Base-by-base conservation (phyloP, 2,113 vertebrate species). In the Trichechus manatus region DNA sequence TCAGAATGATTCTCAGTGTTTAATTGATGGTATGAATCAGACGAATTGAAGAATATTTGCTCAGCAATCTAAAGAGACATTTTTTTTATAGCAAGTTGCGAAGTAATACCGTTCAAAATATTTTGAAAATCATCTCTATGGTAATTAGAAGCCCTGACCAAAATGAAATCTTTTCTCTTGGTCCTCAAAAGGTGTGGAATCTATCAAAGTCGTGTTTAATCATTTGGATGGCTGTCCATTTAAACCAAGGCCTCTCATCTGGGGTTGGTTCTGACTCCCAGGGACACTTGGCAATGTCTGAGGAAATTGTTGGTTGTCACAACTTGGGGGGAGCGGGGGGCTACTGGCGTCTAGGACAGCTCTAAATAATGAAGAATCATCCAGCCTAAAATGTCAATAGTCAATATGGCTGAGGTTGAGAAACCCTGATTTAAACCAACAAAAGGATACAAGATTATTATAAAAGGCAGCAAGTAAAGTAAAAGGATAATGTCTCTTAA, bases 21-120 rank as follows among this genome's bases (percentile, higher is more conserved):
- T 97, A 96, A 96, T 92, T 96, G 96, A 94, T 92, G 79, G 64
- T 56, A 42, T 89, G 95, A 97, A 89, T 92, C 91, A 79, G 68
- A 95, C 59, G 70, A 94, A 89, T 42, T 94, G 56, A 93, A 96
- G 75, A 98, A 91, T 95, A 97, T 98, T 96, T 96, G 75, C 88
- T 92, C 86, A 96, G 96, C 89, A 96, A 95, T 83, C 79, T 86
- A 61, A 92, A 78, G 81, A 79, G 36, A 27, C 47, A 59, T 96
- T 94, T 68, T 94, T 68, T 68, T 11, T 68, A 89, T 31, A 87
- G 50, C 36, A 93, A 96, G 87, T 89, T 87, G 42, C 82, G 96
- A 96, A 92, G 86, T 96, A 83, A 74, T 91, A 88, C 42, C 66
- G 77, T 77, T 93, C 74, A 87, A 93, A 94, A 47, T 90, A 84